Base-by-base conservation (phyloP, 1,140 invertebrate species). In the Brachionus manjavacas region DNA sequence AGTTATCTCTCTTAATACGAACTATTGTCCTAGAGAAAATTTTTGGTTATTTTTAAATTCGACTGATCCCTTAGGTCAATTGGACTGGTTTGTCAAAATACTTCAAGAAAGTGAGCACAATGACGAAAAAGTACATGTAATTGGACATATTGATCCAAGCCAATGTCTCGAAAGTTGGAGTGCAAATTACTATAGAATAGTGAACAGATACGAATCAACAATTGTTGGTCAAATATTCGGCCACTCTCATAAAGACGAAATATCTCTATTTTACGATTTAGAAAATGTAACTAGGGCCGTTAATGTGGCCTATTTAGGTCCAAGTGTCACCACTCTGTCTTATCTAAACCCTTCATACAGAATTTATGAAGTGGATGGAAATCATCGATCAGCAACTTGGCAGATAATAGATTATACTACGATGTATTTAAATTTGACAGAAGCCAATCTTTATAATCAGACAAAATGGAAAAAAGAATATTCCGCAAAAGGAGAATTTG, bases 1-100 rank as follows among this genome's bases (percentile, higher is more conserved):
- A 41, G 85, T 92, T 39, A 90, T 92, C 74, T 91, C 91, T 11
- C 70, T 92, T 0, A 92, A 91, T 79, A 90, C 87, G 84, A 90
- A 89, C 79, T 89, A 88, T 85, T 90, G 90, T 83, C 89, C 89
- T 76, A 87, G 86, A 49, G 85, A 86, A 28, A 91, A 91, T 85
- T 89, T 90, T 95, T 99, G 97, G 96, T 89, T 99, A 11, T 90
- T 98, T 11, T 90, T 98, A 23, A 99, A 99, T 88, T 94, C 95
- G 83, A 98, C 95, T 0, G 97, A 99, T 90, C 97, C 96, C 2
- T 94, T 94, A 1, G 94, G 93, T 9, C 94, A 98, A 88, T 90
- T 99, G 3, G 93, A 95, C 85, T 99, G 97, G 97, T n/a, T 83
- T 20, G 60, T 83, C n/a, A 60, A 83, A 43, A 68, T 7, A 88